These are phyloP conservation scores for Montipora capricornis DNA, from an alignment of 64 coral and sea anemone genomes.

Conservation along the genomic window DNA sequence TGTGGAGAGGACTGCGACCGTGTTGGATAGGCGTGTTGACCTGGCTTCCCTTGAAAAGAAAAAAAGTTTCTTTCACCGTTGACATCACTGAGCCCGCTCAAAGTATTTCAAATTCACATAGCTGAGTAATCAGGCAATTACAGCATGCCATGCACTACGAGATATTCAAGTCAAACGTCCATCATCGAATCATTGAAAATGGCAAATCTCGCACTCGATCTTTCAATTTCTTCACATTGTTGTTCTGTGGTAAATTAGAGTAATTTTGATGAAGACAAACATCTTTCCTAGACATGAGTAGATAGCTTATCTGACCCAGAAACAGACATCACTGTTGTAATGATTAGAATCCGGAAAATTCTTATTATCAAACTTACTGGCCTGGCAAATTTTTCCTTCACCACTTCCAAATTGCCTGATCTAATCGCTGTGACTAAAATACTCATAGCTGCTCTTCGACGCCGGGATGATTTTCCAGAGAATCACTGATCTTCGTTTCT, in stretches of 20 bases:
- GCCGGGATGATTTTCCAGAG: too few relatives aligned
- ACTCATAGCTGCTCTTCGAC: not conserved
- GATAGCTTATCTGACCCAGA: not conserved
- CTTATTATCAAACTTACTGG: conserved; percentile 7
- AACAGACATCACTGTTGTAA: not conserved
- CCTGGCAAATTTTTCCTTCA: conserved; percentile 41
- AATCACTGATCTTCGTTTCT: too few relatives aligned
- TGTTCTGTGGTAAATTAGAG: too few relatives aligned
- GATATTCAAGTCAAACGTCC: too few relatives aligned
- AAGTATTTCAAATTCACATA: conserved; percentile 11
- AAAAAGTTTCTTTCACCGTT: not conserved
- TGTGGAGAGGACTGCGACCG: conserved; percentile 54
- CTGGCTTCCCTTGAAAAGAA: conserved; percentile 48
- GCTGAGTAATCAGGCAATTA: not conserved
- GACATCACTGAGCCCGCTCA: too few relatives aligned
- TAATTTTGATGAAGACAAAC: not conserved
- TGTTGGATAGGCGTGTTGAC: conserved; percentile 60
- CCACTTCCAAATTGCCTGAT: conserved; percentile 38
- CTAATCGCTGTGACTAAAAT: conserved; percentile 35
- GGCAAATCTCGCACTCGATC: not conserved
- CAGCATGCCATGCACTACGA: not conserved
- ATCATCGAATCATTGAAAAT: not conserved
- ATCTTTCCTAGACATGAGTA: not conserved
- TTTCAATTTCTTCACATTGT: too few relatives aligned
- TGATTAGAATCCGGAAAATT: not conserved